Evolutionary conservation across 37 sponge, comb jelly and placozoan species (phyloP).

Genomic region (Eunapius fragilis): DNA sequence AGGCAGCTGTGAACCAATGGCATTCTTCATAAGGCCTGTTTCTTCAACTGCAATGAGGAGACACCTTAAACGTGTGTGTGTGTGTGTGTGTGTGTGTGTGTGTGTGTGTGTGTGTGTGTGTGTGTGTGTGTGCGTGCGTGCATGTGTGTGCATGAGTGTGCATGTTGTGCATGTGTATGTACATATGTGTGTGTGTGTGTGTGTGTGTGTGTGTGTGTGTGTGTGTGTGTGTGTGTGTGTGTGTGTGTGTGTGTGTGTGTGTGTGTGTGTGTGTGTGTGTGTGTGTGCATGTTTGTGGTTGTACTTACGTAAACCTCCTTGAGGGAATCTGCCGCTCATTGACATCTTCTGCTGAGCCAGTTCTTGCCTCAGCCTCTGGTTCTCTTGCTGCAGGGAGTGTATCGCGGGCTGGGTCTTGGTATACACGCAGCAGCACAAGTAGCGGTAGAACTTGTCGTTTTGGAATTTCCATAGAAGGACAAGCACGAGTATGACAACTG

Average conservation of each 20-base stretch:
- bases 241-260: no score
- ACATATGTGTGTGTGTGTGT: no score
- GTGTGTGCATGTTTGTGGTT: no score
- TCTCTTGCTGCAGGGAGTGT: constrained; percentile 76
- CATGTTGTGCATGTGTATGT: no score
- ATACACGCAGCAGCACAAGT: constrained; percentile 50
- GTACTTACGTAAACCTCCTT: constrained; percentile 53
- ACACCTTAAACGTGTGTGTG: no score
- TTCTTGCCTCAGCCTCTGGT: constrained; percentile 65
- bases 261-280: no score
- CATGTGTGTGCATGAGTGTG: background rate
- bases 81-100: no score
- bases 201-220: no score
- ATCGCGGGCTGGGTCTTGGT: constrained; percentile 18
- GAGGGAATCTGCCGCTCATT: constrained; percentile 30
- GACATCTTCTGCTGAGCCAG: constrained; percentile 59
- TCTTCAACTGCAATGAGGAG: background rate
- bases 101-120: no score
- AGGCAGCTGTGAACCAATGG: background rate
- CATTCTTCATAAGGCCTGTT: background rate
- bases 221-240: no score
- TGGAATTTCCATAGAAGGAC: constrained; percentile 58
- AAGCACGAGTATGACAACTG: constrained; percentile 36
- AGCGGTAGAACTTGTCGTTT: constrained; percentile 61
- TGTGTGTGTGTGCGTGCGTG: background rate